Conservation (phyloP, 2,888 invertebrate species). For the Melanostoma mellinum region DNA sequence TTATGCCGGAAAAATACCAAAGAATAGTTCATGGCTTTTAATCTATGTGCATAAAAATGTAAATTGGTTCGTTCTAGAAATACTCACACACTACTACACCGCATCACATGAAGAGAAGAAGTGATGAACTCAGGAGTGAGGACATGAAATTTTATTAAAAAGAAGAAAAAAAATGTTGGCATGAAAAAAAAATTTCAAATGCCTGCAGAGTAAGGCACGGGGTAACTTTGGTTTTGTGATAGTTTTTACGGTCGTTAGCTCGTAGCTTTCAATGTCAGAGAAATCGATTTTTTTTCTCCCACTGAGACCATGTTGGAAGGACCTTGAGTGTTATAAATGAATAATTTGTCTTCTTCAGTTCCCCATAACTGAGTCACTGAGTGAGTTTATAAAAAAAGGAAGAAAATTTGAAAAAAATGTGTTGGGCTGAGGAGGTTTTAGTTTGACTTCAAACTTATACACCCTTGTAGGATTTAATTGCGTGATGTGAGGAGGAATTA, state of each 20-base stretch:
- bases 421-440: too few relatives aligned
- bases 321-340: too few relatives aligned
- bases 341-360: too few relatives aligned
- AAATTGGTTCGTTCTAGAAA: constrained; percentile 2
- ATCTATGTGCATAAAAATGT: constrained; percentile 11
- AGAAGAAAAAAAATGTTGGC: not conserved
- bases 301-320: too few relatives aligned
- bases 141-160: constrained; percentile 10
- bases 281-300: constrained; percentile 2
- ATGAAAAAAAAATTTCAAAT: not conserved
- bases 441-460: too few relatives aligned
- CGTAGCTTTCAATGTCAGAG: not conserved
- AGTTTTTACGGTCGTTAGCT: not conserved
- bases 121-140: constrained; percentile 37
- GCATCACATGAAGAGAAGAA: not conserved
- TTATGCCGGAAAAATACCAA: constrained; percentile 39
- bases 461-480: too few relatives aligned
- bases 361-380: too few relatives aligned
- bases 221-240: constrained; percentile 12
- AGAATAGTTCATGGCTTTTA: constrained; percentile 28
- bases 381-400: too few relatives aligned
- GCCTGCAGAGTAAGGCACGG: not conserved
- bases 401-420: too few relatives aligned
- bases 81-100: not conserved
- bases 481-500: too few relatives aligned